These are phyloP conservation scores for Polyommatus iphigenia DNA, from an alignment of 2,888 invertebrate species.

Conservation along the genomic window DNA sequence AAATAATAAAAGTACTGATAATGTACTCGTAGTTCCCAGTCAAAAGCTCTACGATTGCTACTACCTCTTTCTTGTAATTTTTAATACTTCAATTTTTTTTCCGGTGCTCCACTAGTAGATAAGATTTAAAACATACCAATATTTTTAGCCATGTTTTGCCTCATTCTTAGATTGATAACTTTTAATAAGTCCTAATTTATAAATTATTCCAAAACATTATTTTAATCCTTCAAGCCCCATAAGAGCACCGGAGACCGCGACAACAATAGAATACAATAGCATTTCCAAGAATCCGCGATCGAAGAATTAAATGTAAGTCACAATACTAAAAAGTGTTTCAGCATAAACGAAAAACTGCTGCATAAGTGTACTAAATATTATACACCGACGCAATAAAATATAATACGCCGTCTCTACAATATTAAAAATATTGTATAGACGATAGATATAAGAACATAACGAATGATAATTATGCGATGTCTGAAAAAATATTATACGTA, in stretches of 20 bases:
- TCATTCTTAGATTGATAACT: no score
- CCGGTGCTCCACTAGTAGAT: not conserved
- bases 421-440: no score
- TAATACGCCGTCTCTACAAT: slow-evolving; percentile 7
- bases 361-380: not conserved
- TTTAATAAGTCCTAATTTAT: no score
- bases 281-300: no score
- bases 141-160: not conserved
- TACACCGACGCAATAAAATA: not conserved
- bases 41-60: not conserved
- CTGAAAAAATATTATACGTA: slow-evolving; percentile 9
- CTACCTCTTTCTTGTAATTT: not conserved
- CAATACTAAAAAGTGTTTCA: not conserved
- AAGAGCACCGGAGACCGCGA: no score
- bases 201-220: not conserved
- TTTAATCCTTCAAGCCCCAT: not conserved
- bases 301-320: not conserved
- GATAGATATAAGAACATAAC: slow-evolving; percentile 2
- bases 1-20: no score
- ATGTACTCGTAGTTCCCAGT: no score
- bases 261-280: no score
- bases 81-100: not conserved
- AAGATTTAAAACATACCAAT: not conserved
- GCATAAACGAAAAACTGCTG: slow-evolving; percentile 5
- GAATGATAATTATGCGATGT: not conserved